Percentiles rank a stretch among this genome's conserved stretches.
phyloP scores from a whole-genome alignment of 1,140 invertebrate species.

The Diabrotica undecimpunctata region DNA sequence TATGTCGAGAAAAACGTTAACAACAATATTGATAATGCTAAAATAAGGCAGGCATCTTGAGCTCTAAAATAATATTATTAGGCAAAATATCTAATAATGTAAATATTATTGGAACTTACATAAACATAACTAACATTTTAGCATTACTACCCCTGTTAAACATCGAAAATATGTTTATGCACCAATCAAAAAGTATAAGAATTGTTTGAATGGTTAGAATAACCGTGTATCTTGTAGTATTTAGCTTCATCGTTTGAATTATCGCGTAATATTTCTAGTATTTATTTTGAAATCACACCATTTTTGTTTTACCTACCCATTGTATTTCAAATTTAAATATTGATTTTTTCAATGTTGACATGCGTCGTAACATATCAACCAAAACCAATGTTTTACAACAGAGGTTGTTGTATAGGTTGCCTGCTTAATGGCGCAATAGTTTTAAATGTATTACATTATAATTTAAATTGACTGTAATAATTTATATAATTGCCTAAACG shows the following conservation, averaged over 20 bases:
- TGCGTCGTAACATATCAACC: too few relatives aligned
- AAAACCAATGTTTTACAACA: too few relatives aligned
- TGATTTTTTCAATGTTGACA: too few relatives aligned
- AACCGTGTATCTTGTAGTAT: conserved; percentile 34
- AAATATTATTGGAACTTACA: conserved; percentile 36
- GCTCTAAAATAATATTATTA: conserved; percentile 50
- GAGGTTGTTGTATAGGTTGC: too few relatives aligned
- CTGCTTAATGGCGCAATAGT: too few relatives aligned
- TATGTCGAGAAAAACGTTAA: conserved; percentile 70
- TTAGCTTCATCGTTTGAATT: conserved; percentile 37
- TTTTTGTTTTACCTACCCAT: too few relatives aligned
- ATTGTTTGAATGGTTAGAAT: conserved; percentile 40
- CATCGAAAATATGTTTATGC: conserved; percentile 40
- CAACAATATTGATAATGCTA: conserved; percentile 60
- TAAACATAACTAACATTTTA: conserved; percentile 40
- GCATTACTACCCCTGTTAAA: conserved; percentile 40
- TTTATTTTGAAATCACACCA: not conserved
- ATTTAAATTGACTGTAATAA: too few relatives aligned
- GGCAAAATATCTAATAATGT: conserved; percentile 13
- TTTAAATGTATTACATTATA: too few relatives aligned
- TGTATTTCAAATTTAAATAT: too few relatives aligned
- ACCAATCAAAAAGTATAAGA: conserved; percentile 37
- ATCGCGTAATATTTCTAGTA: not conserved
- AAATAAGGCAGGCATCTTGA: conserved; percentile 65
- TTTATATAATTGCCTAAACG: too few relatives aligned